Evolutionary conservation across 1,140 invertebrate species (phyloP).

Genomic region (Aradophagus sp.): DNA sequence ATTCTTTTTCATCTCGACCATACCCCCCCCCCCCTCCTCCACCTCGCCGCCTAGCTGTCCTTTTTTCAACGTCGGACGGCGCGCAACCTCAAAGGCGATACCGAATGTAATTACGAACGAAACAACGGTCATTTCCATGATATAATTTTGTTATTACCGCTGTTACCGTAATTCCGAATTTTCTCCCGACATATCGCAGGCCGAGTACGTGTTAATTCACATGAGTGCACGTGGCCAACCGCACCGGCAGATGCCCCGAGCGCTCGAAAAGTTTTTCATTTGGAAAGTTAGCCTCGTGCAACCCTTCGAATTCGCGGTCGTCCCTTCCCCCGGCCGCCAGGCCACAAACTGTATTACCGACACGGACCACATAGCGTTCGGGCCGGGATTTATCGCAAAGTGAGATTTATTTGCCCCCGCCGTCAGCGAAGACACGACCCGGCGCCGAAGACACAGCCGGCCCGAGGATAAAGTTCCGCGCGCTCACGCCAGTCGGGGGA

Average conservation of each 20-base stretch:
- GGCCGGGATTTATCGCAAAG: slow-evolving; percentile 47
- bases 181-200: slow-evolving; percentile 46
- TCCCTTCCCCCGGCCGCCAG: slow-evolving; percentile 22
- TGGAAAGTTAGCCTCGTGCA: slow-evolving; percentile 53
- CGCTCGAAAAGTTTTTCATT: slow-evolving; percentile 59
- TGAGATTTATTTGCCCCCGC: slow-evolving; percentile 51
- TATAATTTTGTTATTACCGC: slow-evolving; percentile 51
- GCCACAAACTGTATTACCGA: slow-evolving; percentile 57
- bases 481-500: slow-evolving; percentile 6
- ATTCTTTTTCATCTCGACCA: too few species aligned
- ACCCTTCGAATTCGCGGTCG: slow-evolving; percentile 46
- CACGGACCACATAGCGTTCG: slow-evolving; percentile 47
- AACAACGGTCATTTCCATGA: slow-evolving; percentile 40
- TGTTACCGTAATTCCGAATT: slow-evolving; percentile 51
- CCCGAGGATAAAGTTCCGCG: slow-evolving; percentile 25
- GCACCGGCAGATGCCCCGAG: slow-evolving; percentile 57
- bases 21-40: too few species aligned
- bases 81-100: slow-evolving; percentile 4
- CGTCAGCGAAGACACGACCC: slow-evolving; percentile 45
- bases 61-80: too few species aligned
- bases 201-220: slow-evolving; percentile 53
- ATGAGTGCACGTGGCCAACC: slow-evolving; percentile 54
- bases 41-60: too few species aligned
- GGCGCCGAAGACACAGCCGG: slow-evolving; percentile 39
- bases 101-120: slow-evolving; percentile 19